Base-by-base conservation (phyloP, 1,140 invertebrate species). In the Aporrectodea caliginosa region DNA sequence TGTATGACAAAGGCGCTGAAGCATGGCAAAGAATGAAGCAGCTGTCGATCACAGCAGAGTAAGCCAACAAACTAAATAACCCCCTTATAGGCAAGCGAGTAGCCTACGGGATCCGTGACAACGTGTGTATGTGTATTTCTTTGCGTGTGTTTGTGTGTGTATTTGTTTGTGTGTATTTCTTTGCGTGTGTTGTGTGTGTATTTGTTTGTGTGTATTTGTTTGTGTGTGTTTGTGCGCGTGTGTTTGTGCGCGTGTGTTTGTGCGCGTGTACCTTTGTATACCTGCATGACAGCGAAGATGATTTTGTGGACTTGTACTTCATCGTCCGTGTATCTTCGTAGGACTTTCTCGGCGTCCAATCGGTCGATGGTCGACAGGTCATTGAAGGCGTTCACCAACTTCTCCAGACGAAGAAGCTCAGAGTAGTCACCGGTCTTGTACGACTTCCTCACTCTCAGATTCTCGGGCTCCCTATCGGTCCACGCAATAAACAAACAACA, bases 251-350 rank as follows among this genome's bases (percentile, higher is more conserved):
- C 22, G 22, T 58, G 43, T 58, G 6, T 12, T 58, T 58, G 22
- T 58, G 22, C 22, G 22, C 22, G 22, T 12, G 6, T 58, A 58
- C n/a, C n/a, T n/a, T n/a, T n/a, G n/a, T n/a, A n/a, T n/a, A 88
- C 87, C 83, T 85, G 84, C 16, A 88, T 77, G 73, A 83, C 85
- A 78, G 83, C 78, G 80, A 86, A 87, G 79, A 85, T 82, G 72
- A 88, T 88, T 78, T 86, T 80, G 79, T 88, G 86, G 80, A 87
- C 87, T 77, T 87, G 88, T 77, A 88, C 86, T 76, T 88, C 83
- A 77, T 88, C 87, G 77, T 87, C 85, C 16, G 84, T 85, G 79
- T 85, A 87, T 31, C 83, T 79, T 14, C 87, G 80, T 12, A 88
- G 84, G 0, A 84, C 88, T 77, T 88, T 87, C 86, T 88, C 87